Conservation (phyloP, 2,797 vertebrate species). For the Acanthopagrus latus region DNA sequence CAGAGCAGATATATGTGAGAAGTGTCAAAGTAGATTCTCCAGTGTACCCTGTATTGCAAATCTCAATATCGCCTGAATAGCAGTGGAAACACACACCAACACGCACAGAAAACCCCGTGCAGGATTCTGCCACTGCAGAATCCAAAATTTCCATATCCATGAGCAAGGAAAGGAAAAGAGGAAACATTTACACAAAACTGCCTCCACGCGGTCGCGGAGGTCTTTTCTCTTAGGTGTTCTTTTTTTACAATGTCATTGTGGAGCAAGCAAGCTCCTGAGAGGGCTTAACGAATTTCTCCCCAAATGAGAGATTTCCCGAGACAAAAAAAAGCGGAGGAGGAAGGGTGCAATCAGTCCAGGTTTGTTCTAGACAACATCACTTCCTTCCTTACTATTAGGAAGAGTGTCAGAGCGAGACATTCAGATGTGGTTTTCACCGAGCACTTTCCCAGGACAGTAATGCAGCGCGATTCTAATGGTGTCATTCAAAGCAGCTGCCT, state of each 20-base stretch:
- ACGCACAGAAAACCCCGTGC: conserved; percentile 40
- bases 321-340: conserved; percentile 77
- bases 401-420: conserved; percentile 77
- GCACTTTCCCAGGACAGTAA: conserved; percentile 82
- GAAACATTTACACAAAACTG: conserved; percentile 80
- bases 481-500: conserved; percentile 82
- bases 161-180: conserved; percentile 67
- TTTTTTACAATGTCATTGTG: conserved; percentile 77
- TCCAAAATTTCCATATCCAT: conserved; percentile 80
- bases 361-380: conserved; percentile 86
- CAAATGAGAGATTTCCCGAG: conserved; percentile 82
- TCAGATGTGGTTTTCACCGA: conserved; percentile 78
- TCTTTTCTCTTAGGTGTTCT: conserved; percentile 74
- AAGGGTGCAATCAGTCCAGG: conserved; percentile 87
- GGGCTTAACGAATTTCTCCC: conserved; percentile 66
- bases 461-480: conserved; percentile 75
- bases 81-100: conserved; percentile 52
- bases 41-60: conserved; percentile 54
- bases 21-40: conserved; percentile 69
- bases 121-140: conserved; percentile 50
- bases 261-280: conserved; percentile 67
- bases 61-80: conserved; percentile 76
- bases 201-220: conserved; percentile 64
- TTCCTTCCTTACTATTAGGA: conserved; percentile 83
- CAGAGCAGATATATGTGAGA: conserved; percentile 71